A percentile compares a stretch with the other conserved stretches of the same genome.
Evolutionary conservation across 2,113 vertebrate species (phyloP).

Genomic region (Agapornis roseicollis): DNA sequence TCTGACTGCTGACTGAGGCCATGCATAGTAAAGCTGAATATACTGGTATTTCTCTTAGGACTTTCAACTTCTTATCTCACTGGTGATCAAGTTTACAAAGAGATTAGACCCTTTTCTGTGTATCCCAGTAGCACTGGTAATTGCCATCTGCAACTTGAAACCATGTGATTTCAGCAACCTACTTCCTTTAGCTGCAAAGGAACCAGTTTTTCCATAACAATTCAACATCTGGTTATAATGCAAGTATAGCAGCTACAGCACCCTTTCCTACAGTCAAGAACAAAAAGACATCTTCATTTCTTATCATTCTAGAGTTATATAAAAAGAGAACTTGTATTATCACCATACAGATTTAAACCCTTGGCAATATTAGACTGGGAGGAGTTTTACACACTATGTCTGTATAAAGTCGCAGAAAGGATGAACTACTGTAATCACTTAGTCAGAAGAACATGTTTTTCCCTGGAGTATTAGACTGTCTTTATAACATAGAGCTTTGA

Average conservation of each 20-base stretch:
- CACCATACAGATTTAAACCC: background rate
- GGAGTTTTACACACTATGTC: background rate
- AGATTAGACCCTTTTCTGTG: background rate
- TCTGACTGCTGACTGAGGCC: no score
- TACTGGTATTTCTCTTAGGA: background rate
- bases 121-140: background rate
- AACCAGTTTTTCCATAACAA: conserved; percentile 24
- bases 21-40: background rate
- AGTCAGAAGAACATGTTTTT: background rate
- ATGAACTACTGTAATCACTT: background rate
- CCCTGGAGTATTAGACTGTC: background rate
- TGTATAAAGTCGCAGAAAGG: background rate
- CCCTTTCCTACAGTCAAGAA: conserved; percentile 66
- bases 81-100: background rate
- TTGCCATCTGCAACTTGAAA: background rate
- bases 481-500: background rate
- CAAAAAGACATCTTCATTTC: conserved; percentile 34
- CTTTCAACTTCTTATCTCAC: background rate
- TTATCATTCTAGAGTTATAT: conserved; percentile 62
- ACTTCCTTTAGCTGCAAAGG: conserved; percentile 69
- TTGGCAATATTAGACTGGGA: background rate
- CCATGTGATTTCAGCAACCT: background rate
- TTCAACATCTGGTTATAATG: conserved; percentile 60
- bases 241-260: conserved; percentile 25
- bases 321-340: background rate